These are phyloP conservation scores for Athrips mouffetella DNA, from an alignment of 2,888 invertebrate species.

Conservation along the genomic window DNA sequence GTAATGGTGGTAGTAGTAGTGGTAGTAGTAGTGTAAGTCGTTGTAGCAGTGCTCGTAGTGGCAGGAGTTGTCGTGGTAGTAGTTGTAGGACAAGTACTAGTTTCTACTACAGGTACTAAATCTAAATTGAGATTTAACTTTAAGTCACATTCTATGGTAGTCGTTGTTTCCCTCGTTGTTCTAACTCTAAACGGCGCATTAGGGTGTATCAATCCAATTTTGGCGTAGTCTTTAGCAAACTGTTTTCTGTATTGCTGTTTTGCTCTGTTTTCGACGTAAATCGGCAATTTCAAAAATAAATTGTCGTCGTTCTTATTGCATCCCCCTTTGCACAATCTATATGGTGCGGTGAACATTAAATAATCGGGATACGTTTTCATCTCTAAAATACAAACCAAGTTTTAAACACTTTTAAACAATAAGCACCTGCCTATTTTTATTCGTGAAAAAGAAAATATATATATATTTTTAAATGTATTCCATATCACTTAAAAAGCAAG, in stretches of 20 bases:
- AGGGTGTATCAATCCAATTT: slow-evolving; percentile 22
- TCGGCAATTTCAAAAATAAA: slow-evolving; percentile 47
- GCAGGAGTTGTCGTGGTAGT: not conserved
- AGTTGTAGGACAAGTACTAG: not conserved
- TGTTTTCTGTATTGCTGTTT: slow-evolving; percentile 31
- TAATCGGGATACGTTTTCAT: slow-evolving; percentile 35
- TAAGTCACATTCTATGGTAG: slow-evolving; percentile 28
- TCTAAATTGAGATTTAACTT: not conserved
- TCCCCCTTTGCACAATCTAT: slow-evolving; percentile 49
- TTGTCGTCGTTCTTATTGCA: slow-evolving; percentile 34
- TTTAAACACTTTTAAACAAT: not conserved
- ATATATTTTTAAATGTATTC: too few relatives aligned
- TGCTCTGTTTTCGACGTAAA: slow-evolving; percentile 45
- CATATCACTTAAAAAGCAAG: too few relatives aligned
- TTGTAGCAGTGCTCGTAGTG: not conserved
- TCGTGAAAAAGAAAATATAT: not conserved
- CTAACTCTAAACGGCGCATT: slow-evolving; percentile 40
- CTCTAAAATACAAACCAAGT: slow-evolving; percentile 45
- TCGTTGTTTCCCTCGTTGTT: slow-evolving; percentile 27
- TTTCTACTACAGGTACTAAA: not conserved
- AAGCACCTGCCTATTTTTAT: not conserved
- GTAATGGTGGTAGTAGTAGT: not conserved
- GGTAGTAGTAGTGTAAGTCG: not conserved
- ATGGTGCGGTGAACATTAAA: slow-evolving; percentile 61
- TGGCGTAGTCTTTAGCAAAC: slow-evolving; percentile 37